Conservation (phyloP, 1,140 invertebrate species). For the Myzus persicae region DNA sequence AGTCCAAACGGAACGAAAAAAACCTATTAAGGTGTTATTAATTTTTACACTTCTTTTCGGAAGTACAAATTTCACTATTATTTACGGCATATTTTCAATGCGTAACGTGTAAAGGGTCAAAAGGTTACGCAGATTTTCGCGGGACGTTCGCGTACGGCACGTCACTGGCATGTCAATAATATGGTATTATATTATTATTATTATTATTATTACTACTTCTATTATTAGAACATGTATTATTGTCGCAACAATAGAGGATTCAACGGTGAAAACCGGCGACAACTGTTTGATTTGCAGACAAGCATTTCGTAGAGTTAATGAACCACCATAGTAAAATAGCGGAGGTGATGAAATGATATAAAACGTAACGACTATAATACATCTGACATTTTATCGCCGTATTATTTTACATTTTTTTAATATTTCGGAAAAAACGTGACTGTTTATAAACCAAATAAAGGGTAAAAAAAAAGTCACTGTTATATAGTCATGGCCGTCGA, state of each 20-base stretch:
- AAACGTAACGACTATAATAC: neutral
- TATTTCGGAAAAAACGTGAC: neutral
- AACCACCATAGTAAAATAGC: neutral
- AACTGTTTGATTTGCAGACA: neutral
- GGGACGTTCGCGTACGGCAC: neutral
- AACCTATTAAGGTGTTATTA: neutral
- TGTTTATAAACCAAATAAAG: neutral
- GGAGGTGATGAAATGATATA: neutral
- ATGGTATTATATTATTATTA: neutral
- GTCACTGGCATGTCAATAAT: neutral
- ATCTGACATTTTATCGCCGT: neutral
- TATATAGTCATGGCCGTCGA: neutral
- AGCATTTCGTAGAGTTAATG: neutral
- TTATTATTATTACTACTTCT: no score
- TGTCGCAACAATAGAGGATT: neutral
- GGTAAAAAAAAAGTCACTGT: neutral
- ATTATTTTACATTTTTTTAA: neutral
- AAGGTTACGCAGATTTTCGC: neutral
- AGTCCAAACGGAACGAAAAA: neutral
- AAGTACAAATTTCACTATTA: neutral
- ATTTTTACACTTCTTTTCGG: neutral
- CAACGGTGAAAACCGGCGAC: neutral
- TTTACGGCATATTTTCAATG: neutral
- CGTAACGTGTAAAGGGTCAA: neutral
- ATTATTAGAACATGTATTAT: neutral